Evolutionary conservation across 2,797 vertebrate genomes (phyloP).

Genomic region (Halcyon leucocephala): DNA sequence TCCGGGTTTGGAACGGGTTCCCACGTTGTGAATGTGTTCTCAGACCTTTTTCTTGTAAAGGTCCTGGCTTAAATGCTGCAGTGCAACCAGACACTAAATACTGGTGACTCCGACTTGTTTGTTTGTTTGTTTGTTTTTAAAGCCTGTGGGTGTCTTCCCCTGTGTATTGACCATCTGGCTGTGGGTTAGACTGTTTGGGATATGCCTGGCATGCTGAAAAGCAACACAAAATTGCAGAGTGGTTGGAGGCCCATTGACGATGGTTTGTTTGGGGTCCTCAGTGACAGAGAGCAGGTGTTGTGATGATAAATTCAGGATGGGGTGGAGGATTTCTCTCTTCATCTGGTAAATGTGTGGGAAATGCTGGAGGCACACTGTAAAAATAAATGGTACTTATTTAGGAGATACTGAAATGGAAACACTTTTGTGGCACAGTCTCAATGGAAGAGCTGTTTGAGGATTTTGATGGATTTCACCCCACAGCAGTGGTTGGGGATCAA

Average conservation of each 20-base stretch:
- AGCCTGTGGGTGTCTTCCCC: conserved; percentile 36
- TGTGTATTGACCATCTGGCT: conserved; percentile 59
- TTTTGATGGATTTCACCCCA: background rate
- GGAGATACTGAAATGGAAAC: conserved; percentile 14
- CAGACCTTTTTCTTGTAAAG: background rate
- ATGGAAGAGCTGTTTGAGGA: background rate
- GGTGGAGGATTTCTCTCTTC: conserved; percentile 49
- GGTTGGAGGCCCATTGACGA: conserved; percentile 17
- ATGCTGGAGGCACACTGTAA: conserved; percentile 1
- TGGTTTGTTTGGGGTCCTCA: conserved; percentile 52
- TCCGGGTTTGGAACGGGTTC: background rate
- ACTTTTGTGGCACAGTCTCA: background rate
- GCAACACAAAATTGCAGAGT: background rate
- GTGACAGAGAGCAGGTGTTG: conserved; percentile 62
- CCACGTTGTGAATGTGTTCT: background rate
- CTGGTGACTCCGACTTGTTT: conserved; percentile 6
- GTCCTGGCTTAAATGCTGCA: background rate
- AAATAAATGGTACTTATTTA: conserved; percentile 18
- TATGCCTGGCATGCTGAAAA: conserved; percentile 55
- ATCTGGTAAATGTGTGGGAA: conserved; percentile 43
- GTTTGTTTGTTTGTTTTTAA: conserved; percentile 32
- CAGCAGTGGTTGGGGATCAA: background rate
- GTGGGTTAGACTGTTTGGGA: conserved; percentile 47
- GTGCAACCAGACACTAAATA: background rate
- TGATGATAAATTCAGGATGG: conserved; percentile 40